Conservation (phyloP, 2,113 vertebrate species). For the Chinchilla lanigera region DNA sequence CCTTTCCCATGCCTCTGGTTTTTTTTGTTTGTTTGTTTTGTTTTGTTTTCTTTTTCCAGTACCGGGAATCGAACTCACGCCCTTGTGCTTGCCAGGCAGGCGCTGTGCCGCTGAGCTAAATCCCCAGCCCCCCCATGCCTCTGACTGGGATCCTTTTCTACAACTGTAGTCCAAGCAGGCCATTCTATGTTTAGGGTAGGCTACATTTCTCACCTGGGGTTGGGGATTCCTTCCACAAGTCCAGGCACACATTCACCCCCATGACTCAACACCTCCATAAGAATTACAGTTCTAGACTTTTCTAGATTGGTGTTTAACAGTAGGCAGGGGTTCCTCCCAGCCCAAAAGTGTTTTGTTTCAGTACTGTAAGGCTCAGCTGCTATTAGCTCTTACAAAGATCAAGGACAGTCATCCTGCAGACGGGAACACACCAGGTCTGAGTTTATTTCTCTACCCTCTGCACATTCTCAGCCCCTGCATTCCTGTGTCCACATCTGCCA, state of each 20-base stretch:
- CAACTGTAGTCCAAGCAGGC: background rate
- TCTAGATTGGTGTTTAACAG: background rate
- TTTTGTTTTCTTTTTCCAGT: too few relatives aligned
- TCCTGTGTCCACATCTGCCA: slow-evolving; percentile 16
- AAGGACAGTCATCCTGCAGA: background rate
- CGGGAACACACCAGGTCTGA: background rate
- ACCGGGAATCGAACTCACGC: too few relatives aligned
- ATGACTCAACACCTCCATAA: background rate
- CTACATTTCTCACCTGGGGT: background rate
- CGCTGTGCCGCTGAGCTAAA: too few relatives aligned
- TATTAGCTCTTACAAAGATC: background rate
- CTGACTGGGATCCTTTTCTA: background rate
- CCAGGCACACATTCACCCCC: background rate
- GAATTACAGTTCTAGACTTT: background rate
- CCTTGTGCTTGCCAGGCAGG: too few relatives aligned
- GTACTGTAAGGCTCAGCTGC: background rate
- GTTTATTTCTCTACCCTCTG: background rate
- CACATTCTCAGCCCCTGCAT: background rate
- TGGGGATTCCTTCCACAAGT: background rate
- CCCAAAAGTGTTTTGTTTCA: background rate
- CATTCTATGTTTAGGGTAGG: background rate
- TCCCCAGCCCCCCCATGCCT: too few relatives aligned
- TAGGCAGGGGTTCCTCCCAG: background rate
- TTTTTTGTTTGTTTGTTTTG: too few relatives aligned
- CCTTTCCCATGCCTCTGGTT: background rate